phyloP scores from a whole-genome alignment of 2,888 invertebrate genomes.

The Phymatocera aterrima region DNA sequence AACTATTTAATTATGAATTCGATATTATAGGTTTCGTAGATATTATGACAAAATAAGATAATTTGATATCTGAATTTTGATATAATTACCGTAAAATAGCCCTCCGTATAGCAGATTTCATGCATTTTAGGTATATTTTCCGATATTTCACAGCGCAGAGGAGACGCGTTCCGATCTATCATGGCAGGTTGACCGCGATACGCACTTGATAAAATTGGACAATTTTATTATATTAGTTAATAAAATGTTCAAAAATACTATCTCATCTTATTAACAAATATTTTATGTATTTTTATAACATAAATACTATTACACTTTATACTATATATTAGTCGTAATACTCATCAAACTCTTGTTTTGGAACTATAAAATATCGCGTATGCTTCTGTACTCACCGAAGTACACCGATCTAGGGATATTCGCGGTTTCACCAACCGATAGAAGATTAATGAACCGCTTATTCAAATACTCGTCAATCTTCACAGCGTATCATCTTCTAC shows the following conservation, averaged over 20 bases:
- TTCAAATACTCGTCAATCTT: neutral
- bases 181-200: constrained; percentile 70
- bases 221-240: constrained; percentile 7
- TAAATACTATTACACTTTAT: neutral
- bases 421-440: constrained; percentile 33
- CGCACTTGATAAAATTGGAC: constrained; percentile 56
- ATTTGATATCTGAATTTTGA: constrained; percentile 2
- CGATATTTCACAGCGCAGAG: constrained; percentile 61
- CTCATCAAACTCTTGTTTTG: constrained; percentile 58
- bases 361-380: constrained; percentile 64
- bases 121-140: constrained; percentile 63
- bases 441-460: neutral
- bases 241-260: neutral
- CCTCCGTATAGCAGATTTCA: constrained; percentile 66
- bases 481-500: neutral
- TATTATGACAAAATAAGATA: neutral
- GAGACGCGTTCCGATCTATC: constrained; percentile 72
- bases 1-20: constrained; percentile 11
- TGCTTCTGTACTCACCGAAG: constrained; percentile 54
- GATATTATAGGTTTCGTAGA: neutral
- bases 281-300: constrained; percentile 12
- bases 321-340: constrained; percentile 26
- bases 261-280: neutral
- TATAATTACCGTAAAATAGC: constrained; percentile 64
- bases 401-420: constrained; percentile 54